A percentile compares a stretch with the other conserved stretches of the same genome.
phyloP scores from a whole-genome alignment of 2,797 vertebrate species.

The Rhabdomys pumilio region DNA sequence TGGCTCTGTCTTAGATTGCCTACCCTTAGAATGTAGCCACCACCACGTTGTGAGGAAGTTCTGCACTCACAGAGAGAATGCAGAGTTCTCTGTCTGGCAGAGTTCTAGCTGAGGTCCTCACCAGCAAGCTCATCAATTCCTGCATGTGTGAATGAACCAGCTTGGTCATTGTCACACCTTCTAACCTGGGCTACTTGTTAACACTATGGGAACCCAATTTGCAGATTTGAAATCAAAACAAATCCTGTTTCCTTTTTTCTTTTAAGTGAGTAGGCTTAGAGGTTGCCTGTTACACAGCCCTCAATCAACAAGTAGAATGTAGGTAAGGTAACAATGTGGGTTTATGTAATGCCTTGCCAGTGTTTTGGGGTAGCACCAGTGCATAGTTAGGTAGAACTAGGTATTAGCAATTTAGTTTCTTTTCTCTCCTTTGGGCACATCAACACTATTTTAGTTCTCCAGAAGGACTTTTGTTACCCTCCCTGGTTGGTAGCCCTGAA shows the following conservation, averaged over 20 bases:
- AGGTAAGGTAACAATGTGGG: neutral
- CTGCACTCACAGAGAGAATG: neutral
- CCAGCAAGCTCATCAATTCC: no score
- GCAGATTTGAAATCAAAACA: slow-evolving; percentile 4
- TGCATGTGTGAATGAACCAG: neutral
- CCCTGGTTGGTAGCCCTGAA: neutral
- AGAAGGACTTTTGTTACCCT: neutral
- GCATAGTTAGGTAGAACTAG: neutral
- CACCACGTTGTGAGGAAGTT: neutral
- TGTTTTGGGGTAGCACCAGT: neutral
- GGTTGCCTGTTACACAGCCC: neutral
- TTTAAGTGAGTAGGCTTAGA: neutral
- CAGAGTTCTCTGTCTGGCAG: neutral
- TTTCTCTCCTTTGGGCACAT: neutral
- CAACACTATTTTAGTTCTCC: neutral
- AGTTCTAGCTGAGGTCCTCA: neutral
- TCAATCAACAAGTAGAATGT: neutral
- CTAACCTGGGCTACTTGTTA: neutral
- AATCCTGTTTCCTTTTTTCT: neutral
- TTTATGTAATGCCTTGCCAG: neutral
- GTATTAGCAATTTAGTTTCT: neutral
- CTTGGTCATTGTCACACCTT: neutral
- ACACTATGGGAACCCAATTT: neutral
- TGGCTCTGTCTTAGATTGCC: neutral
- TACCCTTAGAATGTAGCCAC: neutral